A percentile compares a stretch with the other conserved stretches of the same genome.
Evolutionary conservation across 2,113 vertebrate genomes (phyloP).

Genomic region (Ptilorrhoa leucosticta): DNA sequence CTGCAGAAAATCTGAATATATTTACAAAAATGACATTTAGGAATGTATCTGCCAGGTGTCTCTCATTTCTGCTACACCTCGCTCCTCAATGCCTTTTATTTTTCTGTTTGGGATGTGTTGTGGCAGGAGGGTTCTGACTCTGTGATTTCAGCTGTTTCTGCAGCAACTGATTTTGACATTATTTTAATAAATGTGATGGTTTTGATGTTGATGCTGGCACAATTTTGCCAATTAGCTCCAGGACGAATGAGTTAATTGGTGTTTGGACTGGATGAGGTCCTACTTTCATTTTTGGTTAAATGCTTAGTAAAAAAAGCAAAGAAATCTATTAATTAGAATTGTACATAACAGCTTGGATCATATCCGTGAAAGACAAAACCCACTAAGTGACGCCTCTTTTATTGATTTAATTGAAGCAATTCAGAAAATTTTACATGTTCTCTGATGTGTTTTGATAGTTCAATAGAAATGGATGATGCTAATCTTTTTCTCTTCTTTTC

Average conservation of each 20-base stretch:
- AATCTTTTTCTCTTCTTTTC: background rate
- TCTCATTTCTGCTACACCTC: background rate
- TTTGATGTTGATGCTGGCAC: background rate
- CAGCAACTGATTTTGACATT: background rate
- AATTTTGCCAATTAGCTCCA: background rate
- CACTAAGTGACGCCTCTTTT: background rate
- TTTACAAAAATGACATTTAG: background rate
- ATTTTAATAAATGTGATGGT: background rate
- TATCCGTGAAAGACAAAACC: background rate
- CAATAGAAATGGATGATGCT: background rate
- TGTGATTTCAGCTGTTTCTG: background rate
- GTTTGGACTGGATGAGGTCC: background rate
- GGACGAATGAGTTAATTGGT: background rate
- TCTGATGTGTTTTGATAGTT: background rate
- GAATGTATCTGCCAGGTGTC: background rate
- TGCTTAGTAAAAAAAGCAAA: background rate
- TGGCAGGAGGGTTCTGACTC: background rate
- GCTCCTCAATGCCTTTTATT: background rate
- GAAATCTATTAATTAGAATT: background rate
- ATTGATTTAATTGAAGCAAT: background rate
- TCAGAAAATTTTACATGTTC: background rate
- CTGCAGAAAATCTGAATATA: background rate
- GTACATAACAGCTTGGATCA: background rate
- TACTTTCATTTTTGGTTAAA: background rate
- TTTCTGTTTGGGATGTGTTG: accelerated